Evolutionary conservation across 2,888 invertebrate species (phyloP).

Genomic region (Nomada lathburiana): DNA sequence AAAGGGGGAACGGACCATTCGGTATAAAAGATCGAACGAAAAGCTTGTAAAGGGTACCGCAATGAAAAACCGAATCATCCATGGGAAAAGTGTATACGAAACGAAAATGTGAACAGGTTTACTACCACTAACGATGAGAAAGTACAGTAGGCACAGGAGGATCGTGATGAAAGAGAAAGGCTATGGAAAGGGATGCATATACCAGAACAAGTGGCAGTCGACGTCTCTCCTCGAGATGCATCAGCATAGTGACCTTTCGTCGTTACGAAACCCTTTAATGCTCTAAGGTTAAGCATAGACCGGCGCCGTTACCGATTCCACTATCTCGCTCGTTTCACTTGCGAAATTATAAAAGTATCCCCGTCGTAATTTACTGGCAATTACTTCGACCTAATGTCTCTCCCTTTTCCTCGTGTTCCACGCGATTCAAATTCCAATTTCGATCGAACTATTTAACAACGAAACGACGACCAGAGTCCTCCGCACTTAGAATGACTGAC

Average conservation of each 20-base stretch:
- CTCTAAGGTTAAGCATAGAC: conserved; percentile 42
- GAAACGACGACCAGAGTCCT: too few relatives aligned
- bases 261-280: conserved; percentile 66
- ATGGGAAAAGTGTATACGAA: background rate
- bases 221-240: conserved; percentile 54
- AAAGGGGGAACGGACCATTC: too few relatives aligned
- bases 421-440: conserved; percentile 2
- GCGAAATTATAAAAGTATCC: conserved; percentile 23
- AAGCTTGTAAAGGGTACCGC: too few relatives aligned
- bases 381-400: conserved; percentile 21
- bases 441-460: background rate
- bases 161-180: conserved; percentile 68
- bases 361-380: conserved; percentile 19
- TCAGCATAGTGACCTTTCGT: conserved; percentile 68
- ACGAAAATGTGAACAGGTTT: background rate
- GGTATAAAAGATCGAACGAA: background rate
- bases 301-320: conserved; percentile 44
- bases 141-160: conserved; percentile 32
- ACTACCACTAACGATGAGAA: conserved; percentile 15
- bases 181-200: conserved; percentile 67
- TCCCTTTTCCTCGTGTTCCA: background rate
- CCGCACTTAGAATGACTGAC: too few relatives aligned
- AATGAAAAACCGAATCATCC: background rate
- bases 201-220: conserved; percentile 49
- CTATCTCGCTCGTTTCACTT: conserved; percentile 32